Conservation (phyloP, 1,140 invertebrate genomes). For the Vanessa tameamea region DNA sequence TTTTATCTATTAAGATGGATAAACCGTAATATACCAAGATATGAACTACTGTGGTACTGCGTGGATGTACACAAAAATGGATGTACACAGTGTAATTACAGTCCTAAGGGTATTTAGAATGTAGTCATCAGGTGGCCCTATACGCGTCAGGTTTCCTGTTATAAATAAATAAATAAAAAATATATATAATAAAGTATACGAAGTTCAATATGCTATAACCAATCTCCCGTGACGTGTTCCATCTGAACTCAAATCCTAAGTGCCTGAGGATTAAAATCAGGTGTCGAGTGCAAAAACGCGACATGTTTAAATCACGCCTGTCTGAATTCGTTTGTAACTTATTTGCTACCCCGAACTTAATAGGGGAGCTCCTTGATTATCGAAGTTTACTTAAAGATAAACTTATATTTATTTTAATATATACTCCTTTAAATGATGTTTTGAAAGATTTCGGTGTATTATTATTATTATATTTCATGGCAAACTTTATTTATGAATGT, state of each 20-base stretch:
- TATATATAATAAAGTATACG: neutral
- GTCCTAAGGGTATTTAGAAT: no score
- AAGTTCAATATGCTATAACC: slow-evolving; percentile 16
- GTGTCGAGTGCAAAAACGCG: slow-evolving; percentile 65
- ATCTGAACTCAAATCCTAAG: slow-evolving; percentile 62
- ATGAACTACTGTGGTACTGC: no score
- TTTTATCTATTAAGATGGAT: no score
- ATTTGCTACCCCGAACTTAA: slow-evolving; percentile 37
- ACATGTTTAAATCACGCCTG: slow-evolving; percentile 68
- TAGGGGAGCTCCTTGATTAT: slow-evolving; percentile 21
- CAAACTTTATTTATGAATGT: no score
- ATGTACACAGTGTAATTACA: no score
- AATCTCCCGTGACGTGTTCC: slow-evolving; percentile 26
- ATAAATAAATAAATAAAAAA: neutral
- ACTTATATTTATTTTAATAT: neutral
- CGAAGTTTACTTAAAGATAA: slow-evolving; percentile 12
- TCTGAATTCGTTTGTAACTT: slow-evolving; percentile 62
- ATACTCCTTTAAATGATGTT: no score
- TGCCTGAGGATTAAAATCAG: slow-evolving; percentile 64
- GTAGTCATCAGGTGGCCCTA: no score
- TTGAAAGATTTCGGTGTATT: no score
- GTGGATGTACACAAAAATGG: no score
- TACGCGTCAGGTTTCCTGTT: no score
- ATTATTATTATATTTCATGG: no score
- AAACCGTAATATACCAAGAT: no score